Percentiles rank a stretch among this genome's conserved stretches.
Evolutionary conservation across 2,797 vertebrate species (phyloP).

Genomic region (Selene dorsalis): DNA sequence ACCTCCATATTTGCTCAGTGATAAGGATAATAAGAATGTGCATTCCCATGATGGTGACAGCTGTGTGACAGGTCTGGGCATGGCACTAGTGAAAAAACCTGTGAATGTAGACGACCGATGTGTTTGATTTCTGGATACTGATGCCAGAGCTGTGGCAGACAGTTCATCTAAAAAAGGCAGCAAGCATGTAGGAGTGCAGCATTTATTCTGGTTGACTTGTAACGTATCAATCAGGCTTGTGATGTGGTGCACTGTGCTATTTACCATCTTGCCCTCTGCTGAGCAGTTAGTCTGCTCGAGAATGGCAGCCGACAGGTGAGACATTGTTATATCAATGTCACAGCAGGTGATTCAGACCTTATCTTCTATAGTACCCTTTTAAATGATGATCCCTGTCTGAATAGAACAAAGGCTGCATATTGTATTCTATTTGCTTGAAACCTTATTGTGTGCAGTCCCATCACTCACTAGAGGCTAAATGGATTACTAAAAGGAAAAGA

Average conservation of each 20-base stretch:
- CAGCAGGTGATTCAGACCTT: conserved; percentile 25
- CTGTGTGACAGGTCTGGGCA: conserved; percentile 36
- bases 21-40: conserved; percentile 42
- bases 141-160: neutral
- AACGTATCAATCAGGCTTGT: conserved; percentile 38
- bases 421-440: conserved; percentile 1
- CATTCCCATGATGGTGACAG: conserved; percentile 11
- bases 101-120: neutral
- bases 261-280: conserved; percentile 28
- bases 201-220: conserved; percentile 40
- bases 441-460: neutral
- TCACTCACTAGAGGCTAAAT: neutral
- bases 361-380: conserved; percentile 16
- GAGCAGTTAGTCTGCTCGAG: conserved; percentile 15
- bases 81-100: conserved; percentile 12
- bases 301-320: conserved; percentile 20
- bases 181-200: conserved; percentile 8
- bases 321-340: conserved; percentile 44
- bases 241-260: conserved; percentile 8
- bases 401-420: conserved; percentile 16
- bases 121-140: conserved; percentile 2
- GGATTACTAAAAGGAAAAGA: neutral
- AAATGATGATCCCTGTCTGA: conserved; percentile 13
- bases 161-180: conserved; percentile 32
- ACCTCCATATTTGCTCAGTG: conserved; percentile 19